These are phyloP conservation scores for Candidula unifasciata DNA, from an alignment of 2,888 invertebrate species.

Conservation along the genomic window DNA sequence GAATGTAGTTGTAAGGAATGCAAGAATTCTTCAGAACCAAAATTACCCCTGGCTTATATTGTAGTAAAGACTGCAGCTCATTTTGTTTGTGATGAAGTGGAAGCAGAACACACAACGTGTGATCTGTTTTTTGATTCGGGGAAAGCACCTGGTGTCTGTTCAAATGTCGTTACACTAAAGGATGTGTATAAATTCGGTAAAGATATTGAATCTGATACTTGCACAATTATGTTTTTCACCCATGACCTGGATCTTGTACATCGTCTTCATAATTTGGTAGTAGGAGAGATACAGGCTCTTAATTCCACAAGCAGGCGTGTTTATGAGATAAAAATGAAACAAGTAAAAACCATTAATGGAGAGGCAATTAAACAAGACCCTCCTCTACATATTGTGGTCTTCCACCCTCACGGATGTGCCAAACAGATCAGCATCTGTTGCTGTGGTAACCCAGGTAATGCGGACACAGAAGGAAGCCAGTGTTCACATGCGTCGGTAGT, in stretches of 20 bases:
- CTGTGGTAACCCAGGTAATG: background rate
- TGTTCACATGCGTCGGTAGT: background rate
- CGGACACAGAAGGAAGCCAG: too few species aligned
- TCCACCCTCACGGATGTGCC: background rate
- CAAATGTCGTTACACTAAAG: background rate
- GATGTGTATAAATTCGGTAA: background rate
- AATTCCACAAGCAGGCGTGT: too few species aligned
- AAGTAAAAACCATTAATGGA: too few species aligned
- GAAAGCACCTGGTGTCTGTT: background rate
- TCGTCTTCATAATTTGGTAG: background rate
- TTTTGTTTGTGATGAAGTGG: background rate
- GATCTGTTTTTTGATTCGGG: background rate
- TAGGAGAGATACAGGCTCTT: too few species aligned
- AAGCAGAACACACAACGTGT: background rate
- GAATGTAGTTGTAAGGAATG: background rate
- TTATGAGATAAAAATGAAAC: too few species aligned
- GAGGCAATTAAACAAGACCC: too few species aligned
- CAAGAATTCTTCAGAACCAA: background rate
- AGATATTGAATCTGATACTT: background rate
- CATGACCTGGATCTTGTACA: background rate
- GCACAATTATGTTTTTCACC: background rate
- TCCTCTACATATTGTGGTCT: background rate
- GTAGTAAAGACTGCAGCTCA: background rate
- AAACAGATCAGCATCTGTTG: background rate
- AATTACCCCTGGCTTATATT: background rate